Percentiles rank a stretch among this genome's conserved stretches.
These are phyloP conservation scores for Phymanthus crucifer DNA, from an alignment of 92 coral and sea anemone species.

Conservation along the genomic window DNA sequence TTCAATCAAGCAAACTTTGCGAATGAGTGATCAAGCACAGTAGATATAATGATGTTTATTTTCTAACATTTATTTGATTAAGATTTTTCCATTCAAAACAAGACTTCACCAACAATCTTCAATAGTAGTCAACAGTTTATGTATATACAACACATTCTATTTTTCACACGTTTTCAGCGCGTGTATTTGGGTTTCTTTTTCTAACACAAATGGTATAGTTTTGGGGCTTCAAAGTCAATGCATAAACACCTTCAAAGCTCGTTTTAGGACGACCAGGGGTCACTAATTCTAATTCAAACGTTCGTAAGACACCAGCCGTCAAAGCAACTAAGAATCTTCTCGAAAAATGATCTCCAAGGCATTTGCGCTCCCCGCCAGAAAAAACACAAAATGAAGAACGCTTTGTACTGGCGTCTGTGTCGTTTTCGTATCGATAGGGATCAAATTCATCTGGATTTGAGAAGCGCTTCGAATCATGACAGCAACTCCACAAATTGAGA, in stretches of 20 bases:
- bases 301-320: constrained; percentile 34
- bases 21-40: constrained; percentile 2
- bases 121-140: too few species aligned
- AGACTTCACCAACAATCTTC: background rate
- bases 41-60: background rate
- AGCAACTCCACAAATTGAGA: constrained; percentile 53
- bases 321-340: constrained; percentile 40
- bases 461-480: constrained; percentile 44
- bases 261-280: constrained; percentile 5
- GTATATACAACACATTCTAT: background rate
- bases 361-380: constrained; percentile 60
- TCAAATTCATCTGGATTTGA: constrained; percentile 43
- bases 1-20: background rate
- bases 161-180: background rate
- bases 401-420: constrained; percentile 5
- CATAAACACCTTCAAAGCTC: constrained; percentile 33
- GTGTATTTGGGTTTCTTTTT: background rate
- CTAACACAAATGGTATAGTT: constrained; percentile 35
- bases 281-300: constrained; percentile 41
- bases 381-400: constrained; percentile 42
- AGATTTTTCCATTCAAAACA: background rate
- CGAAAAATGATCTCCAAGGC: constrained; percentile 52
- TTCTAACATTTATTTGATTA: background rate
- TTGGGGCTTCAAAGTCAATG: constrained; percentile 33
- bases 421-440: constrained; percentile 52